A percentile compares a stretch with the other conserved stretches of the same genome.
These are phyloP conservation scores for Mastomys natalensis DNA, from an alignment of 2,113 vertebrate genomes.

Conservation along the genomic window DNA sequence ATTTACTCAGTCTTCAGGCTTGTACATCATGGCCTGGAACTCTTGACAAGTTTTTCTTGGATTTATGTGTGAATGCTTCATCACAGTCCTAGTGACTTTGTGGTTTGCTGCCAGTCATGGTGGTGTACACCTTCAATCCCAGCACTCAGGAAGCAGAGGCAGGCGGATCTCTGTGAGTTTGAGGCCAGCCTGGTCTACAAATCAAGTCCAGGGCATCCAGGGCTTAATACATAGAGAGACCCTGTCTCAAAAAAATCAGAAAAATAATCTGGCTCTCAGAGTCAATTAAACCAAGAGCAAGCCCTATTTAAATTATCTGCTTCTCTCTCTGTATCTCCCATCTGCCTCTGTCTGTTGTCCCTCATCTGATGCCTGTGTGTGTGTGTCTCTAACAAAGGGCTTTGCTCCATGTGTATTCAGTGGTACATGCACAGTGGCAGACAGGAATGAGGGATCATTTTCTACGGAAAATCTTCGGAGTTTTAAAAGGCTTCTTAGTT, in stretches of 20 bases:
- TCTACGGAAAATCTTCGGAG: not conserved
- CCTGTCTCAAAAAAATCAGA: too few relatives aligned
- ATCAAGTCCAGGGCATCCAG: too few relatives aligned
- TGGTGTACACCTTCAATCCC: too few relatives aligned
- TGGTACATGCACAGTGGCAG: not conserved
- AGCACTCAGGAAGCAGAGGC: too few relatives aligned
- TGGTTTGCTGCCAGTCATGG: too few relatives aligned
- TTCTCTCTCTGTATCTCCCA: not conserved
- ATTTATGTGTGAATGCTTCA: too few relatives aligned
- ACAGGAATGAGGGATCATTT: not conserved
- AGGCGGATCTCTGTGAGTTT: too few relatives aligned
- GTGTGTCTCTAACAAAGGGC: not conserved
- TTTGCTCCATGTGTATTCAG: not conserved
- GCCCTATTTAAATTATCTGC: not conserved
- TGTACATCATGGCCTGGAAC: not conserved
- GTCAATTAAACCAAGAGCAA: not conserved
- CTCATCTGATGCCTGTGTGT: not conserved
- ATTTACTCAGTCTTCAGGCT: not conserved
- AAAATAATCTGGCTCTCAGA: not conserved
- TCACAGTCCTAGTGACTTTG: too few relatives aligned
- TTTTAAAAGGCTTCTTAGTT: not conserved
- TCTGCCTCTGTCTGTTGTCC: not conserved
- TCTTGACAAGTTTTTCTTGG: too few relatives aligned
- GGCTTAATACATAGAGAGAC: too few relatives aligned
- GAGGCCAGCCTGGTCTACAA: too few relatives aligned